These are phyloP conservation scores for Acanthaster planci DNA, from an alignment of 35 echinoderm and acorn worm species.

Conservation along the genomic window DNA sequence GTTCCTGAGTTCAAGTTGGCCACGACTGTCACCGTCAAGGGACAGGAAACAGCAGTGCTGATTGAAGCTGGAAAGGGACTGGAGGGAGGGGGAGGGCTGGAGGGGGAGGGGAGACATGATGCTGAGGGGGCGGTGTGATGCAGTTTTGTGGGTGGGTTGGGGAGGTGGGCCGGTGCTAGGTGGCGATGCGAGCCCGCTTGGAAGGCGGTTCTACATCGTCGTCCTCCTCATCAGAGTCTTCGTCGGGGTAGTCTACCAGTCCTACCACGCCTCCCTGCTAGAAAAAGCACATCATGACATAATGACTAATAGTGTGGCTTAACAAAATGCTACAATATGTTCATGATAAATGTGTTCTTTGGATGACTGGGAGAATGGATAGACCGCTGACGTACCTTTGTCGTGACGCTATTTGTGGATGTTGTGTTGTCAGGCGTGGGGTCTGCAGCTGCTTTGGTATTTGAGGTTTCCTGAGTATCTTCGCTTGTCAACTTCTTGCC, in stretches of 20 bases:
- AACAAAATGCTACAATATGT: not conserved
- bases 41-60: too few species aligned
- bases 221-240: slow-evolving; percentile 94
- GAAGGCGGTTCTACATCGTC: slow-evolving; percentile 72
- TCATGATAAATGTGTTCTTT: too few species aligned
- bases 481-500: not conserved
- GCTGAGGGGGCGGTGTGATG: too few species aligned
- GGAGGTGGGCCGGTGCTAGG: too few species aligned
- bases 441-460: slow-evolving; percentile 41
- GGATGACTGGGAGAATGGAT: too few species aligned
- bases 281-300: not conserved
- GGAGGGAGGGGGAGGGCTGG: too few species aligned
- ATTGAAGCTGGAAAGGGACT: too few species aligned
- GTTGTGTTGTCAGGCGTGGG: slow-evolving; percentile 43
- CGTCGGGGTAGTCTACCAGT: slow-evolving; percentile 97
- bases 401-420: slow-evolving; percentile 49
- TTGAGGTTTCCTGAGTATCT: not conserved
- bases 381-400: slow-evolving; percentile 45
- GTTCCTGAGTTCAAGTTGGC: too few species aligned
- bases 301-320: not conserved
- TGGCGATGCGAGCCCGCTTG: slow-evolving; percentile 48
- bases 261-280: slow-evolving; percentile 84
- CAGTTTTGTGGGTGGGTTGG: too few species aligned
- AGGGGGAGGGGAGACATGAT: too few species aligned
- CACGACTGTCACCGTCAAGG: too few species aligned